phyloP scores from a whole-genome alignment of 2,888 invertebrate species.

The Adela reaumurella region DNA sequence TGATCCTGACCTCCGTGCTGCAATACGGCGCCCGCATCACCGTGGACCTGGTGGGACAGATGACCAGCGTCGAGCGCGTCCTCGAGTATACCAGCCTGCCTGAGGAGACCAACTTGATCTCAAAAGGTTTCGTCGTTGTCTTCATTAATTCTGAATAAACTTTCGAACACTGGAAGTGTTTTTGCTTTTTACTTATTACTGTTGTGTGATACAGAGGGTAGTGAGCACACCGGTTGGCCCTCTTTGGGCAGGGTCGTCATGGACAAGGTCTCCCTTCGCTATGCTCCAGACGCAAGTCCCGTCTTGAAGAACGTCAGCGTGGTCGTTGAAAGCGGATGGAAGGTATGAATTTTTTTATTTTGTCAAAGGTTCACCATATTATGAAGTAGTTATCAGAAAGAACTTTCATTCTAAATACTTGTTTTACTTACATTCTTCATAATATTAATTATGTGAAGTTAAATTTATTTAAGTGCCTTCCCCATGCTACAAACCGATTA shows the following conservation, averaged over 20 bases:
- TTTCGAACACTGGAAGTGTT: too few relatives aligned
- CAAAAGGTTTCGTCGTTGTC: too few relatives aligned
- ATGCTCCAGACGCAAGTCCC: conserved; percentile 57
- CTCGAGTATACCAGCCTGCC: conserved; percentile 70
- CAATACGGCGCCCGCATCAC: conserved; percentile 82
- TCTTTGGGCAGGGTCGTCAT: conserved; percentile 57
- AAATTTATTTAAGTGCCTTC: too few relatives aligned
- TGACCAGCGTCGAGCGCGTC: conserved; percentile 74
- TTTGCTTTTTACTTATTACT: conserved; percentile 11
- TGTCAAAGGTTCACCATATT: too few relatives aligned
- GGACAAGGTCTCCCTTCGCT: conserved; percentile 57
- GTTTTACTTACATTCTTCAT: too few relatives aligned
- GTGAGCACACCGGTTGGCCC: conserved; percentile 61
- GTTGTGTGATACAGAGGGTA: conserved; percentile 29
- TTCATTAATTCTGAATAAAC: too few relatives aligned
- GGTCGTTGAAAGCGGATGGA: conserved; percentile 39
- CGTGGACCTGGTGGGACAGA: conserved; percentile 63
- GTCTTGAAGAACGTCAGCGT: conserved; percentile 56
- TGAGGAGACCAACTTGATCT: conserved; percentile 33
- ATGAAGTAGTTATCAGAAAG: too few relatives aligned
- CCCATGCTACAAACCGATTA: too few relatives aligned
- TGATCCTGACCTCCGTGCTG: conserved; percentile 57
- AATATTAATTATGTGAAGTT: too few relatives aligned
- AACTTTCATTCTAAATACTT: too few relatives aligned
- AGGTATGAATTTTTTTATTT: too few relatives aligned